Evolutionary conservation across 1,140 invertebrate species (phyloP).

Genomic region (Euura lappo): DNA sequence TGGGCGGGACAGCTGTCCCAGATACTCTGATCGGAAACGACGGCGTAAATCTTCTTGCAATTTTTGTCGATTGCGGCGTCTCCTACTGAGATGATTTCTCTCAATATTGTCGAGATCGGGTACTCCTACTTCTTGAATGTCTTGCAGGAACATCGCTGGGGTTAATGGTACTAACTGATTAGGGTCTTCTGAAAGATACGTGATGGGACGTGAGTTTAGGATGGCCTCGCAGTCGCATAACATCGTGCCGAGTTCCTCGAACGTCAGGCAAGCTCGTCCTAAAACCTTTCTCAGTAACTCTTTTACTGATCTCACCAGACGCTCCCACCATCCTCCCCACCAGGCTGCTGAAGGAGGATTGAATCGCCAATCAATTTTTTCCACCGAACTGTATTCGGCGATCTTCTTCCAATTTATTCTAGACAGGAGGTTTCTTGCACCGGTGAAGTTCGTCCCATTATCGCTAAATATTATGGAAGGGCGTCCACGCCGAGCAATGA

Average conservation of each 20-base stretch:
- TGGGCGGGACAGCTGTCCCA: slow-evolving; percentile 13
- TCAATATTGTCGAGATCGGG: slow-evolving; percentile 21
- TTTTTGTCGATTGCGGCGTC: neutral
- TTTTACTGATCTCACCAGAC: slow-evolving; percentile 46
- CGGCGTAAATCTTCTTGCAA: slow-evolving; percentile 8
- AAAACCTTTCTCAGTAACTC: slow-evolving; percentile 31
- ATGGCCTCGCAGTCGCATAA: slow-evolving; percentile 13
- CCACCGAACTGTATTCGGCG: neutral
- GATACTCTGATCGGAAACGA: slow-evolving; percentile 22
- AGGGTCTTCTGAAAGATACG: slow-evolving; percentile 22
- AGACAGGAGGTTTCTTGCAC: slow-evolving; percentile 13
- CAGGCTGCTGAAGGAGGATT: slow-evolving; percentile 48
- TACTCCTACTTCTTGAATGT: slow-evolving; percentile 12
- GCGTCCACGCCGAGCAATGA: slow-evolving; percentile 20
- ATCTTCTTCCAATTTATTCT: no score
- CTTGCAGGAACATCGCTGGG: slow-evolving; percentile 22
- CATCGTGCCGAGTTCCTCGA: slow-evolving; percentile 12
- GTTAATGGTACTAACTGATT: slow-evolving; percentile 17
- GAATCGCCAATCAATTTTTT: slow-evolving; percentile 39
- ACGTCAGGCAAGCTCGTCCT: slow-evolving; percentile 22
- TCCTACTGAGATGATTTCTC: no score
- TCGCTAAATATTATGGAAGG: slow-evolving; percentile 18
- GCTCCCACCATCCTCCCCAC: slow-evolving; percentile 54
- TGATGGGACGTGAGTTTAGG: slow-evolving; percentile 33
- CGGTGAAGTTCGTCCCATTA: slow-evolving; percentile 25